phyloP scores from a whole-genome alignment of 2,888 invertebrate genomes.

The Carpatolechia fugitivella region DNA sequence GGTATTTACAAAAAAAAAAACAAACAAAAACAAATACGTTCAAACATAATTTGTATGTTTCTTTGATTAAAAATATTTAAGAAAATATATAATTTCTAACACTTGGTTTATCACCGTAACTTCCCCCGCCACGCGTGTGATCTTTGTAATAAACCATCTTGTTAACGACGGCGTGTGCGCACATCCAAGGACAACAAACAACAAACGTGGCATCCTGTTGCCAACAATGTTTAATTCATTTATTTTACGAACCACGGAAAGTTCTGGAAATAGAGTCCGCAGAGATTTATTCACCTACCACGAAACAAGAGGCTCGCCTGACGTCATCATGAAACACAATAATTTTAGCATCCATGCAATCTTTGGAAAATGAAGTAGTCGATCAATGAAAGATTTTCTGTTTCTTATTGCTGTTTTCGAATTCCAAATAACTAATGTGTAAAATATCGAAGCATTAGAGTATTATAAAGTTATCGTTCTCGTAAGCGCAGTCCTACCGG shows the following conservation, averaged over 20 bases:
- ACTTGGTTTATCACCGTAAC: too few species aligned
- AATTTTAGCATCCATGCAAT: too few species aligned
- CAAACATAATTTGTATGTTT: too few species aligned
- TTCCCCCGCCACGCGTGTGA: background rate
- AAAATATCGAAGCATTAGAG: background rate
- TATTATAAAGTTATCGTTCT: too few species aligned
- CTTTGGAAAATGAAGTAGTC: too few species aligned
- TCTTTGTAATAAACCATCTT: slow-evolving; percentile 2
- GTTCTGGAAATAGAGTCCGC: slow-evolving; percentile 33
- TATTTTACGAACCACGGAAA: slow-evolving; percentile 16
- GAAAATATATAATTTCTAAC: too few species aligned
- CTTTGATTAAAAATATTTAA: too few species aligned
- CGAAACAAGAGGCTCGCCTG: slow-evolving; percentile 26
- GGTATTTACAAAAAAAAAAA: too few species aligned
- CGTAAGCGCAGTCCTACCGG: too few species aligned
- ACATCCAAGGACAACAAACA: slow-evolving; percentile 28
- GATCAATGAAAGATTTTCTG: too few species aligned
- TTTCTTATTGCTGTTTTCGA: background rate
- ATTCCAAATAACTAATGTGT: background rate
- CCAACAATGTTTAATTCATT: slow-evolving; percentile 16
- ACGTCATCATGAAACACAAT: slow-evolving; percentile 22
- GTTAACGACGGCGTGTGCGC: too few species aligned
- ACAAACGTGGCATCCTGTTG: slow-evolving; percentile 42
- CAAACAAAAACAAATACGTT: too few species aligned
- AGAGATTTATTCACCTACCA: slow-evolving; percentile 35